Evolutionary conservation across 2,888 invertebrate species (phyloP).

Genomic region (Patella ulyssiponensis): DNA sequence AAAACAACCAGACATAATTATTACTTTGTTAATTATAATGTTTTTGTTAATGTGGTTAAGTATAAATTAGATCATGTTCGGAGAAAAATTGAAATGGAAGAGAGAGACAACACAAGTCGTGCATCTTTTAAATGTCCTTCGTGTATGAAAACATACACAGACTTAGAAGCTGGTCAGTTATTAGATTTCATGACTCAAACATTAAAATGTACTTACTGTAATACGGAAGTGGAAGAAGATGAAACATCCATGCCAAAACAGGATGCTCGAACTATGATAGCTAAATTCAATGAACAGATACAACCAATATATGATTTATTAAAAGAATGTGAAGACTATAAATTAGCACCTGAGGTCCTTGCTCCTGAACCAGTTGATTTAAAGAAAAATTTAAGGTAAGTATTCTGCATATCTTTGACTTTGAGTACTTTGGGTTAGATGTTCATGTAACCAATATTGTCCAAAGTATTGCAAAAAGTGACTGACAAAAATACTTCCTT

Average conservation of each 20-base stretch:
- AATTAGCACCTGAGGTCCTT: conserved; percentile 90
- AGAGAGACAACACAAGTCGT: conserved; percentile 92
- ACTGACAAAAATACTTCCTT: too few species aligned
- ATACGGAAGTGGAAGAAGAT: conserved; percentile 92
- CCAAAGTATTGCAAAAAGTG: too few species aligned
- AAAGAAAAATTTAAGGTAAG: conserved; percentile 30
- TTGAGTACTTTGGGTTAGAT: background rate
- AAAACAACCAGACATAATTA: conserved; percentile 97
- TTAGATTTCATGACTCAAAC: conserved; percentile 61
- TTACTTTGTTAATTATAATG: conserved; percentile 92
- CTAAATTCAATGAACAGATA: conserved; percentile 90
- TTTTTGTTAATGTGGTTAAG: conserved; percentile 96
- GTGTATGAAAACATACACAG: conserved; percentile 94
- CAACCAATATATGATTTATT: conserved; percentile 91
- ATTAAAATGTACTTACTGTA: conserved; percentile 84
- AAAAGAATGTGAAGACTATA: conserved; percentile 88
- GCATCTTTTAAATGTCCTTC: conserved; percentile 94
- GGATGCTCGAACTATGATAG: conserved; percentile 90
- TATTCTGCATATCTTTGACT: conserved; percentile 14
- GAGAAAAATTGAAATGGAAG: conserved; percentile 94
- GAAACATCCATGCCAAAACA: conserved; percentile 92
- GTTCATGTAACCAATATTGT: background rate
- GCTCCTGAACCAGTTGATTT: conserved; percentile 83
- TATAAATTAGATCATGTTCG: conserved; percentile 97
- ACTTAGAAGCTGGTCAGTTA: conserved; percentile 82